Evolutionary conservation across 2,797 vertebrate species (phyloP), one percentile per base, ranked within the genome.

Genomic region (Karalla daura): DNA sequence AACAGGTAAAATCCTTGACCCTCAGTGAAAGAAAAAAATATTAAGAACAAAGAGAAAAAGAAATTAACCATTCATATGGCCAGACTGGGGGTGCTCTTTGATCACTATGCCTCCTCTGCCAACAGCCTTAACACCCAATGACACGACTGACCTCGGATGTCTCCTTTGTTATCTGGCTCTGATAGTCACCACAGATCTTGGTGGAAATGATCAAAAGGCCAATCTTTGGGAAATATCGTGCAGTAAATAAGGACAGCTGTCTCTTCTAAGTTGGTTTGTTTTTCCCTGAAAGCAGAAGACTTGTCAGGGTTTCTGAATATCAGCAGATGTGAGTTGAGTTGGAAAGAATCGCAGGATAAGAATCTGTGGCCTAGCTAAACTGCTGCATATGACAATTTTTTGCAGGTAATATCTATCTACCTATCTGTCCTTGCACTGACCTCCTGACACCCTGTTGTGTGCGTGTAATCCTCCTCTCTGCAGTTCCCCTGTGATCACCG

Each of bases 131-230:
- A 27, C 47, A 23, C 63, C 74, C 63, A 69, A 25, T 8, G 47
- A 75, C 71, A 74, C 7, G 52, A 47, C 56, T 84, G 81, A 91
- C 83, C 81, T 85, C 79, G 65, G 69, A 79, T 78, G 77, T 76
- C 80, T 60, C 37, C 63, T 74, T 60, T 81, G 74, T 83, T 80
- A 65, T 70, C 63, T 39, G 37, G 75, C 58, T 83, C 44, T 56
- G 53, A 78, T 64, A 54, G 78, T 86, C 81, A 60, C 60, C 46
- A 30, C 44, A 58, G 66, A 79, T 88, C 75, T 75, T 56, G 18
- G 49, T 72, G 59, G 65, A 52, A 81, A 78, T 78, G 78, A 73
- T 86, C 80, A 77, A 75, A 85, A 71, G 71, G 52, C 60, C 56
- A 56, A 14, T 63, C 71, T 77, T 72, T 78, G 66, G 64, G 49